Base-by-base conservation (phyloP, 2,888 invertebrate species). In the Lampropteryx suffumata region DNA sequence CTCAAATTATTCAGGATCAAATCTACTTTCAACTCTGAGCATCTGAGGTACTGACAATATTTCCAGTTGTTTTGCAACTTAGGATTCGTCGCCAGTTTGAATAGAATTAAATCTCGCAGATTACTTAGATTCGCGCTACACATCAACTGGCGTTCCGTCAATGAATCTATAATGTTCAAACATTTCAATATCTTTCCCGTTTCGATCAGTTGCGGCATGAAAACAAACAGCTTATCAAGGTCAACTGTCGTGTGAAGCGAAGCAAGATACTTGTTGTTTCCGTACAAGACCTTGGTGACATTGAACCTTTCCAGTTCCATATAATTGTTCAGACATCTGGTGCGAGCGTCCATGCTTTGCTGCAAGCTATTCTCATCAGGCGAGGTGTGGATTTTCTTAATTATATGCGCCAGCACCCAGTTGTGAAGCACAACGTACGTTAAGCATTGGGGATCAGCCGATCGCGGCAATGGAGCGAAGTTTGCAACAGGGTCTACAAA, bases 361-460 rank as follows among this genome's bases (percentile, higher is more conserved):
- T 88, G 86, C 51, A 91, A 76, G 42, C 74, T 82, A 43, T 77
- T 82, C 41, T 90, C 90, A 30, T 90, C 89, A 3, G 89, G 82
- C 4, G 92, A 84, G 0, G 91, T 88, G 62, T 94, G 92, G 56
- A 94, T 92, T 69, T 92, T 92, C 64, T 92, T 92, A 17, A 94
- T 89, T n/a, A 94, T 89, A 67, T 93, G 93, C 0, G 94, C 94
- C 33, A 94, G 70, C 0, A 94, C 84, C 94, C 94, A 94, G 65
- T 94, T 94, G 57, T 94, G 91, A 34, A 92, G 84, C 44, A 93
- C 92, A 1, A 94, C 86, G 65, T 94, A 94, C 1, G 91, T 91
- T 12, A 94, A 81, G 42, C 93, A 89, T 50, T 90, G 91, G 1
- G 88, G 82, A 42, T 89, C 91, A 0, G 93, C 91, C 11, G 84